Percentiles rank a stretch among this genome's conserved stretches.
phyloP scores from a whole-genome alignment of 2,888 invertebrate genomes.

The Idaea biselata region DNA sequence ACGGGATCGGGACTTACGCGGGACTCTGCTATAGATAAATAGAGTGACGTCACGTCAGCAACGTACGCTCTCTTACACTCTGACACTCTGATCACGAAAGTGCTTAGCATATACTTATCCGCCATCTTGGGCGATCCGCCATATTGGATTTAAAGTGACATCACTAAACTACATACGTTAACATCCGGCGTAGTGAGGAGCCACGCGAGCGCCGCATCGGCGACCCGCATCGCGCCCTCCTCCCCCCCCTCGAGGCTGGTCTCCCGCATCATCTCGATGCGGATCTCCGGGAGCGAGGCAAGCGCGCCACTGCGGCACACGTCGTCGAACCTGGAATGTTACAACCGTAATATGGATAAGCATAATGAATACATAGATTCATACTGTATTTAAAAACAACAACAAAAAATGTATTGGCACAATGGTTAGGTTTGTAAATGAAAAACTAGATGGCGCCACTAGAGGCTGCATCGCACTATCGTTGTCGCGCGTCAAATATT shows the following conservation, averaged over 20 bases:
- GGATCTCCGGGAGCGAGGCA: conserved; percentile 83
- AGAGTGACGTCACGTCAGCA: no score
- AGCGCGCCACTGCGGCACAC: conserved; percentile 83
- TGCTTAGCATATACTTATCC: no score
- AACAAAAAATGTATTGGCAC: no score
- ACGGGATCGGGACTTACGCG: no score
- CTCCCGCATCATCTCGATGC: conserved; percentile 88
- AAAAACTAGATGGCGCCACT: not conserved
- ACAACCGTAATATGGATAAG: no score
- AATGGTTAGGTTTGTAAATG: conserved; percentile 15
- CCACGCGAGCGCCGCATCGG: conserved; percentile 84
- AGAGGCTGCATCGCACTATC: not conserved
- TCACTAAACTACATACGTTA: conserved; percentile 30
- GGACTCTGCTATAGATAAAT: no score
- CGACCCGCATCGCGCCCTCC: conserved; percentile 79
- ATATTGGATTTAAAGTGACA: no score
- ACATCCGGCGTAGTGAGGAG: conserved; percentile 58
- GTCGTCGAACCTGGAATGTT: conserved; percentile 78
- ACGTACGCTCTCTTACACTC: no score
- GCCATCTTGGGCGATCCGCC: no score
- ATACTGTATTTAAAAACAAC: no score
- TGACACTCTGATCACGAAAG: no score
- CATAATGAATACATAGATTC: no score
- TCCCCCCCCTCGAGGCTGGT: conserved; percentile 84
- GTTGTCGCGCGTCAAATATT: conserved; percentile 71